These are phyloP conservation scores for Poecilia velifera DNA, from an alignment of 2,797 vertebrate genomes.

Conservation along the genomic window DNA sequence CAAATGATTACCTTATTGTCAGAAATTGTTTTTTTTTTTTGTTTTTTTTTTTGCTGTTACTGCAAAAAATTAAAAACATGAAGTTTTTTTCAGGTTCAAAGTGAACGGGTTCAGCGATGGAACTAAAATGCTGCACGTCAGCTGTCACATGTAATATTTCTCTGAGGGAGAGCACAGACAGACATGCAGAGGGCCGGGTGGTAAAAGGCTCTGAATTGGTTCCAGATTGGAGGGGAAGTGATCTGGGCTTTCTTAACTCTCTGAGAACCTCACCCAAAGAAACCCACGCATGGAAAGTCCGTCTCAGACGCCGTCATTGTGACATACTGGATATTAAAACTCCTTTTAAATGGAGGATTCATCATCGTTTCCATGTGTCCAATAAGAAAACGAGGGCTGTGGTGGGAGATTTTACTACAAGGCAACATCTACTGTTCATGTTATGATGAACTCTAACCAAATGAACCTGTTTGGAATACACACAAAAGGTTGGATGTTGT, in stretches of 20 bases:
- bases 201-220: constrained; percentile 54
- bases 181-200: not conserved
- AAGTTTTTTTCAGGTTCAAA: not conserved
- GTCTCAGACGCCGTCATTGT: constrained; percentile 41
- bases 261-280: constrained; percentile 31
- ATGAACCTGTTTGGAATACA: no score
- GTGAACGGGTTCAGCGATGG: not conserved
- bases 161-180: constrained; percentile 18
- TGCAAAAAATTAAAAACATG: not conserved
- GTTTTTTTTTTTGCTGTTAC: no score
- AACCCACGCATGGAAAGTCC: constrained; percentile 64
- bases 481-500: no score
- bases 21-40: not conserved
- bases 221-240: constrained; percentile 64
- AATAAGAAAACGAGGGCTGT: not conserved
- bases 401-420: no score
- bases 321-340: constrained; percentile 27
- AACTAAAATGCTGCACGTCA: not conserved
- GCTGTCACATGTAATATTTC: not conserved
- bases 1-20: not conserved
- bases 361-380: constrained; percentile 58
- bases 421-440: no score
- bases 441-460: no score
- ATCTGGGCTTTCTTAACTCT: constrained; percentile 31
- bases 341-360: not conserved